Base-by-base conservation (phyloP, 2,113 vertebrate genomes). In the Megaleporinus macrocephalus region DNA sequence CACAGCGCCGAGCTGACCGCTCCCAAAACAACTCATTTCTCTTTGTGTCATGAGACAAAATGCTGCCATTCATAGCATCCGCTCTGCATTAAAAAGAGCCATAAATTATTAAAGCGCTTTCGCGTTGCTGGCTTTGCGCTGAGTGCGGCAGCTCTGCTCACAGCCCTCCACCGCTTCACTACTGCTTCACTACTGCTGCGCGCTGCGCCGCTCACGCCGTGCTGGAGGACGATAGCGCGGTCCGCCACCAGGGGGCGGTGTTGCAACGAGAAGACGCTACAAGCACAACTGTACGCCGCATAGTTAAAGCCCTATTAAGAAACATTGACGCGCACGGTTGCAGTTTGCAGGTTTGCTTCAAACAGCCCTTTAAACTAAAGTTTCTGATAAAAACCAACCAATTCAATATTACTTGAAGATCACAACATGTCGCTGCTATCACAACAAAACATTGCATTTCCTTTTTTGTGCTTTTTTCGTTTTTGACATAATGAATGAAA, bases 101-200 rank as follows among this genome's bases (percentile, higher is more conserved):
- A 18, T 82, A 78, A 90, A 88, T 92, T 88, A 93, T 92, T 94
- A 74, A 91, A 74, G 66, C 85, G 85, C 86, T 57, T 86, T 85
- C 65, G 85, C 86, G 80, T 78, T 71, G 81, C 78, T 73, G 49
- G 80, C 89, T 88, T 73, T 41, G 65, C 27, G 79, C 63, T 85
- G 81, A 78, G 86, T 10, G 9, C 57, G 72, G 69, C 44, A 63
- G 36, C 69, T 41, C 30, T 57, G 79, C 53, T 70, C 63, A 12
- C 5, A 41, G 69, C 57, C 47, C 53, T 41, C 36, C 20, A 69
- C 61, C 55, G 4, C 51, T 55, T 47, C 27, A 44, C 36, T 29
- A 29, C 30, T 41, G 71, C 41, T 55, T 61, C 16, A n/a, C n/a
- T n/a, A n/a, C n/a, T n/a, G 36, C 36, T 7, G 3, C 7, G 75